Percentiles rank a stretch among this genome's conserved stretches.
Conservation (phyloP, 2,888 invertebrate species). For the Chloroclysta siterata region DNA sequence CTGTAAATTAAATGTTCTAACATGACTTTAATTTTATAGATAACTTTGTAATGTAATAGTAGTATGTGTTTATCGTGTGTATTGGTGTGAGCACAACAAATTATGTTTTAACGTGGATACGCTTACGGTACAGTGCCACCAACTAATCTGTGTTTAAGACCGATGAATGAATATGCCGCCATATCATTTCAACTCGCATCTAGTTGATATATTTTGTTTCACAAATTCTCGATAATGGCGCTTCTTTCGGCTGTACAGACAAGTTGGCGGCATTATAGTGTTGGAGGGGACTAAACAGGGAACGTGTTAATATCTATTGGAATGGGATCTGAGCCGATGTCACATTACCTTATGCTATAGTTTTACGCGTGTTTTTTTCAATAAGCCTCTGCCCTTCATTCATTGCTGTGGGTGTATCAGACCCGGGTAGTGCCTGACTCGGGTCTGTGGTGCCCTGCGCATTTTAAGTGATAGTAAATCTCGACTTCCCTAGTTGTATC, state of each 20-base stretch:
- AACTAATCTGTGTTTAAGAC: background rate
- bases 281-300: constrained; percentile 78
- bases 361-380: constrained; percentile 38
- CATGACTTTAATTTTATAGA: constrained; percentile 64
- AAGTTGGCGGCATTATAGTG: constrained; percentile 35
- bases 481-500: constrained; percentile 36
- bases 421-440: constrained; percentile 35
- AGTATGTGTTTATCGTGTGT: constrained; percentile 65
- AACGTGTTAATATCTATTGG: constrained; percentile 56
- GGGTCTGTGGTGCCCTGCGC: constrained; percentile 20
- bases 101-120: constrained; percentile 61
- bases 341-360: constrained; percentile 29
- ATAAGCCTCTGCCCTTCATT: constrained; percentile 35
- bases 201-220: background rate
- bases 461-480: constrained; percentile 38
- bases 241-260: background rate
- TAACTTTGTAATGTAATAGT: constrained; percentile 57
- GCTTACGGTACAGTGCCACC: constrained; percentile 56
- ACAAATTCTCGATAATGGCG: background rate
- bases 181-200: background rate
- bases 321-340: constrained; percentile 56
- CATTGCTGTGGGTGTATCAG: constrained; percentile 20
- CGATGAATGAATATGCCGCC: background rate
- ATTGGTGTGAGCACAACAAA: constrained; percentile 78
- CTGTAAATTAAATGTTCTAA: constrained; percentile 63